phyloP scores from a whole-genome alignment of 1,140 invertebrate species.

The Brachionus sp. region DNA sequence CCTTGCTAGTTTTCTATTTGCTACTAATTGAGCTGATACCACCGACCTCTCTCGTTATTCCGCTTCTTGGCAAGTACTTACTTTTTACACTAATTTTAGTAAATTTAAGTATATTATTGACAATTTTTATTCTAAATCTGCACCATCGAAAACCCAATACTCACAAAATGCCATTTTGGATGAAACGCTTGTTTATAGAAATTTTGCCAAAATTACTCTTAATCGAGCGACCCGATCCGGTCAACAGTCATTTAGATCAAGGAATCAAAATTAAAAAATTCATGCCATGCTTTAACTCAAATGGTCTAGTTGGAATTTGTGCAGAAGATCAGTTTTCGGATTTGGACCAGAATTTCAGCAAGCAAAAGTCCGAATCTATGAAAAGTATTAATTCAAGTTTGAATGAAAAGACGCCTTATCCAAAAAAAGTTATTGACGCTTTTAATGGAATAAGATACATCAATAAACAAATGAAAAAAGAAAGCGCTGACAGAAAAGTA shows the following conservation, averaged over 20 bases:
- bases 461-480: constrained; percentile 42
- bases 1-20: constrained; percentile 98
- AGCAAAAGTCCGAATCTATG: constrained; percentile 12
- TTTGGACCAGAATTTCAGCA: constrained; percentile 54
- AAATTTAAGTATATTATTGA: constrained; percentile 94
- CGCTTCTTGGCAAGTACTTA: constrained; percentile 94
- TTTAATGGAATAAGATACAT: constrained; percentile 37
- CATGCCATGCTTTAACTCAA: constrained; percentile 45
- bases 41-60: constrained; percentile 93
- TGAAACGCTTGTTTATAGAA: constrained; percentile 82
- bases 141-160: constrained; percentile 94
- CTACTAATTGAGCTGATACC: constrained; percentile 97
- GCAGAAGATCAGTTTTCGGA: neutral
- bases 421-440: constrained; percentile 27
- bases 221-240: constrained; percentile 49
- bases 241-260: constrained; percentile 5
- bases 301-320: neutral
- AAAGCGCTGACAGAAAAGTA: constrained; percentile 40
- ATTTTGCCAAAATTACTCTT: constrained; percentile 70
- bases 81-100: constrained; percentile 99
- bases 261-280: constrained; percentile 49
- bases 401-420: constrained; percentile 20
- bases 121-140: constrained; percentile 94
- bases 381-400: neutral
- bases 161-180: constrained; percentile 92